Evolutionary conservation across 1,140 invertebrate genomes (phyloP), one percentile per base, ranked within the genome.

Genomic region (Tetramorium simillimum): DNA sequence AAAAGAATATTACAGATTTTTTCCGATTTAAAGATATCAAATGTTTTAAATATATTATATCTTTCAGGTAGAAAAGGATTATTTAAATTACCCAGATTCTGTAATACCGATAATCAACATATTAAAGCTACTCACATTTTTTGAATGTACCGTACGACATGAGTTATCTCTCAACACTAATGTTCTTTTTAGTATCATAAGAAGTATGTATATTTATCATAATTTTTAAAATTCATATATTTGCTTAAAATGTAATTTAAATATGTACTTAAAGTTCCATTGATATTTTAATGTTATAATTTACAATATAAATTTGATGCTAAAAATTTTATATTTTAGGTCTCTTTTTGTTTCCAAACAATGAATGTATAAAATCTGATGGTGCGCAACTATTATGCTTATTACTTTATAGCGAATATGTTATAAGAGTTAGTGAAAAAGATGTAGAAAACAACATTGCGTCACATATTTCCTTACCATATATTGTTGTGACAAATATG

Each of bases 51-150:
- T 21, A 9, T 37, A 12, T 75, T 2, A 46, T 49, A 24, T 85
- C n/a, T 85, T 89, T 58, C 86, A 97, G 86, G 94, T 95, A 85
- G 96, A 97, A 70, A 95, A 96, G 40, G 96, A 97, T 91, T 97
- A 95, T 89, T 91, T 95, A 4, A 95, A 96, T 89, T 97, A 97
- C 94, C 96, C 97, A 2, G 97, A 97, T 91, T 97, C 96, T 67
- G 96, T 96, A 2, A 95, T 97, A 67, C 96, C 96, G 58, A 96
- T 96, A 88, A 92, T 97, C 51, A 95, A 95, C 7, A 95, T 97
- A 84, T 88, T 97, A 56, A 97, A 97, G 93, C 95, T 96, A 76
- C 89, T 97, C 10, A 95, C 95, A 63, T 95, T 95, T 21, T 93
- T 94, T 86, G 95, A 95, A 88, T 58, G 93, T 40, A 93, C 92